Evolutionary conservation across 2,113 vertebrate species (phyloP).

Genomic region (Candoia aspera): DNA sequence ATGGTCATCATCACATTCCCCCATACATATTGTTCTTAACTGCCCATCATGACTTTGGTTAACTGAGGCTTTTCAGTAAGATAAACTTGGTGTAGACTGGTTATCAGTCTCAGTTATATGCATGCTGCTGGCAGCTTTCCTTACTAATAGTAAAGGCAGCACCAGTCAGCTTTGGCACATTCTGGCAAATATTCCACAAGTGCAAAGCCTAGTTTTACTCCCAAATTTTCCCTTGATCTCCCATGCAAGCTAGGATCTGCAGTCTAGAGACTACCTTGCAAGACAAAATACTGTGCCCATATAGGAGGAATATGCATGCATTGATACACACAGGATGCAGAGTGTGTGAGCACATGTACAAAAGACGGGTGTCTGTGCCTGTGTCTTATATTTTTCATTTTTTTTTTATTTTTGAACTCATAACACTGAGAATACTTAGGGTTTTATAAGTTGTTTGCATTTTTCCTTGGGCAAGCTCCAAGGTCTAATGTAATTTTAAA

Average conservation of each 20-base stretch:
- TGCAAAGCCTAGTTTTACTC: neutral
- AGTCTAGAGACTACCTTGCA: neutral
- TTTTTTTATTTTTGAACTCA: neutral
- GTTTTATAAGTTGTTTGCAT: neutral
- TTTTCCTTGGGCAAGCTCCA: neutral
- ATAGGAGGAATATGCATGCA: neutral
- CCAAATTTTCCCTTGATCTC: neutral
- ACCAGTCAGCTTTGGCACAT: neutral
- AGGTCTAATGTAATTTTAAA: constrained; percentile 1
- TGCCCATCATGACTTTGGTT: neutral
- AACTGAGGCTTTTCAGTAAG: neutral
- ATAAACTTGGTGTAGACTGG: neutral
- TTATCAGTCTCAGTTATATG: neutral
- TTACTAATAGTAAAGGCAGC: neutral
- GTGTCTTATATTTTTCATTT: neutral
- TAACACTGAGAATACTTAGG: neutral
- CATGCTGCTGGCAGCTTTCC: neutral
- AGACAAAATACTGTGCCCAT: neutral
- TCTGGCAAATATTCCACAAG: neutral
- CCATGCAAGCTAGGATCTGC: neutral
- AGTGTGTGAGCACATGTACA: neutral
- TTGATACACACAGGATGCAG: neutral
- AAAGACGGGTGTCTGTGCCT: neutral
- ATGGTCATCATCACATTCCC: neutral
- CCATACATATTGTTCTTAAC: neutral